A percentile compares a stretch with the other conserved stretches of the same genome.
Conservation (phyloP, 2,797 vertebrate species). For the Morus bassanus region DNA sequence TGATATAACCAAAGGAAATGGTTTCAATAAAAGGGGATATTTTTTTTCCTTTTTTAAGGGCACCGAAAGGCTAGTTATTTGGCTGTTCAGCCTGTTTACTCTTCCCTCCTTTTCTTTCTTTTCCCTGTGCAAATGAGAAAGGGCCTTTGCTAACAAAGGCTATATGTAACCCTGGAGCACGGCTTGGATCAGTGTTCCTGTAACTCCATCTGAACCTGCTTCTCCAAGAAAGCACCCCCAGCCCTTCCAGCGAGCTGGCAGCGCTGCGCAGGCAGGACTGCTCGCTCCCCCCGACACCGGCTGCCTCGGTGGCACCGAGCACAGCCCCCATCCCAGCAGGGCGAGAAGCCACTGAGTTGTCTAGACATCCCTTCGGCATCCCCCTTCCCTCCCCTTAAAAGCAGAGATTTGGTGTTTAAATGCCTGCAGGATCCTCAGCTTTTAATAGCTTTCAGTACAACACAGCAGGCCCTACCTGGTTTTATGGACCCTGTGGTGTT, state of each 20-base stretch:
- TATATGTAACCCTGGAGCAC: background rate
- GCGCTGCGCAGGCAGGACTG: background rate
- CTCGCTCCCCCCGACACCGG: background rate
- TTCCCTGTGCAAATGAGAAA: background rate
- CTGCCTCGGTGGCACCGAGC: background rate
- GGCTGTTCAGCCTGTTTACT: background rate
- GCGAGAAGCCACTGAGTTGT: background rate
- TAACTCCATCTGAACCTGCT: background rate
- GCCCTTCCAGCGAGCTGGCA: background rate
- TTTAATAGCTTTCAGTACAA: background rate
- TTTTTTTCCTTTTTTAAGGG: background rate
- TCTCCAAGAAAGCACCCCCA: background rate
- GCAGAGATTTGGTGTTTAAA: background rate
- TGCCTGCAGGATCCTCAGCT: background rate
- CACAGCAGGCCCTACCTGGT: background rate
- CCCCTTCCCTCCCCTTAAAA: background rate
- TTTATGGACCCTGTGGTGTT: background rate
- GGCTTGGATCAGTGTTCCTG: background rate
- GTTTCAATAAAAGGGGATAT: constrained; percentile 53
- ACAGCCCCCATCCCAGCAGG: fast-evolving
- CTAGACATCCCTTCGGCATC: too few species aligned
- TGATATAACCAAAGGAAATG: constrained; percentile 65
- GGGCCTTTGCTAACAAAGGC: background rate
- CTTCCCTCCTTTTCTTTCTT: background rate
- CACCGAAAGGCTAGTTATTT: constrained; percentile 17